phyloP scores from a whole-genome alignment of 1,140 invertebrate species.

The Drosophila prosaltans region DNA sequence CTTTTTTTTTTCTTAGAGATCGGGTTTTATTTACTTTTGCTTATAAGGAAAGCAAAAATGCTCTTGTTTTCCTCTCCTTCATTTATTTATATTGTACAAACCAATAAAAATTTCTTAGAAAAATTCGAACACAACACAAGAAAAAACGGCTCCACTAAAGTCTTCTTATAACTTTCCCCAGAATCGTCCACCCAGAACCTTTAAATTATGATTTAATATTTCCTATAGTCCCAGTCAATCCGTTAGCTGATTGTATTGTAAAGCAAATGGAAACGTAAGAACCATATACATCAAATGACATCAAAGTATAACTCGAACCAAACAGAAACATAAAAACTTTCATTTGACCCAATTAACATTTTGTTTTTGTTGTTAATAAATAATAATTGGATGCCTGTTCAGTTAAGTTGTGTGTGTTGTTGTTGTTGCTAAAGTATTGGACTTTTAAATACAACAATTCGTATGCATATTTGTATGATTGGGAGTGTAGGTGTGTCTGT shows the following conservation, averaged over 20 bases:
- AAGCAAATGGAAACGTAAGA: constrained; percentile 56
- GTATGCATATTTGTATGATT: neutral
- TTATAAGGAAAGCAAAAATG: too few relatives aligned
- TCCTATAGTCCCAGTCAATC: constrained; percentile 17
- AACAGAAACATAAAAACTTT: constrained; percentile 43
- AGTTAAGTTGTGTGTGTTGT: constrained; percentile 28
- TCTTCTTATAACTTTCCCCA: constrained; percentile 1
- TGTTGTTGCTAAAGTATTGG: constrained; percentile 34
- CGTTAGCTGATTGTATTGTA: constrained; percentile 35
- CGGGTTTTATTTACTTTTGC: too few relatives aligned
- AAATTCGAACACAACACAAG: too few relatives aligned
- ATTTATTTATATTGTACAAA: neutral
- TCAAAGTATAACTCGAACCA: constrained; percentile 52
- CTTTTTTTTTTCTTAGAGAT: neutral
- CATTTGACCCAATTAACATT: constrained; percentile 26
- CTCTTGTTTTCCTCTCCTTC: neutral
- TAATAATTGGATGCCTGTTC: constrained; percentile 36
- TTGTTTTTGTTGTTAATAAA: constrained; percentile 27
- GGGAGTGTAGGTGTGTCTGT: constrained; percentile 23
- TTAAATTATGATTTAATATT: constrained; percentile 1
- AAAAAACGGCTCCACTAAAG: constrained; percentile 19
- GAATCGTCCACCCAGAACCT: constrained; percentile 23
- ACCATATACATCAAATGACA: constrained; percentile 73
- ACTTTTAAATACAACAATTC: constrained; percentile 46
- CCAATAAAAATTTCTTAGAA: too few relatives aligned